Percentiles rank a stretch among this genome's conserved stretches.
Conservation (phyloP, 1,140 invertebrate species). For the Drosophila ficusphila region DNA sequence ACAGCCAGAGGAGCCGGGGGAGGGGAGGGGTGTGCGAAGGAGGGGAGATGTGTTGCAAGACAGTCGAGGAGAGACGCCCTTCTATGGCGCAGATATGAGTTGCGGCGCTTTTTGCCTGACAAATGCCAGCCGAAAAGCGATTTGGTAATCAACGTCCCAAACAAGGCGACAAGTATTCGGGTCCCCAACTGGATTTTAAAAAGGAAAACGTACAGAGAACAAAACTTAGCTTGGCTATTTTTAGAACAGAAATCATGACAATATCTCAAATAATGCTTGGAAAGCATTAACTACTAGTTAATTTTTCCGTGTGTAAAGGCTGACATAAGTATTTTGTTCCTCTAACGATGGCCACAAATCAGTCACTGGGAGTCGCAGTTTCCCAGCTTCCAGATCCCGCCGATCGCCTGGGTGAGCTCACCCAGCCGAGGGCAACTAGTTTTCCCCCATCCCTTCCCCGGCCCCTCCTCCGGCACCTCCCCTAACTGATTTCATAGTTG, state of each 20-base stretch:
- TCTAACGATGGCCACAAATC: constrained; percentile 57
- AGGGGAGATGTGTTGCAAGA: constrained; percentile 15
- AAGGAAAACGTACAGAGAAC: constrained; percentile 2
- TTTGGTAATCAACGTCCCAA: constrained; percentile 64
- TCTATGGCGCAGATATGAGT: constrained; percentile 31
- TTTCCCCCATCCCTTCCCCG: constrained; percentile 36
- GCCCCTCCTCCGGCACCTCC: constrained; percentile 1
- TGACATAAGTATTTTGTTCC: neutral
- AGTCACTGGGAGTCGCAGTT: constrained; percentile 42
- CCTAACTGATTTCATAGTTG: constrained; percentile 23
- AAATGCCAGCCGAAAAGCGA: constrained; percentile 64
- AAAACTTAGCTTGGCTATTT: neutral
- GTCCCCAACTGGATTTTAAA: constrained; percentile 5
- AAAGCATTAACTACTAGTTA: too few species aligned
- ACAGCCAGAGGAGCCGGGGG: constrained; percentile 32
- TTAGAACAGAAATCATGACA: too few species aligned
- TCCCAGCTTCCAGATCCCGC: constrained; percentile 39
- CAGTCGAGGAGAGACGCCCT: constrained; percentile 57
- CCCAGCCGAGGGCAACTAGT: constrained; percentile 60
- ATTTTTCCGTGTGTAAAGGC: too few species aligned
- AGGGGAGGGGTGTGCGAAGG: neutral
- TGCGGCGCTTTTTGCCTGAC: constrained; percentile 59
- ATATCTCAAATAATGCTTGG: too few species aligned
- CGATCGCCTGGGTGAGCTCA: constrained; percentile 61
- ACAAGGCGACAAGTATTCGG: constrained; percentile 40